Conservation (phyloP, 2,888 invertebrate species). For the Limnephilus auricula region DNA sequence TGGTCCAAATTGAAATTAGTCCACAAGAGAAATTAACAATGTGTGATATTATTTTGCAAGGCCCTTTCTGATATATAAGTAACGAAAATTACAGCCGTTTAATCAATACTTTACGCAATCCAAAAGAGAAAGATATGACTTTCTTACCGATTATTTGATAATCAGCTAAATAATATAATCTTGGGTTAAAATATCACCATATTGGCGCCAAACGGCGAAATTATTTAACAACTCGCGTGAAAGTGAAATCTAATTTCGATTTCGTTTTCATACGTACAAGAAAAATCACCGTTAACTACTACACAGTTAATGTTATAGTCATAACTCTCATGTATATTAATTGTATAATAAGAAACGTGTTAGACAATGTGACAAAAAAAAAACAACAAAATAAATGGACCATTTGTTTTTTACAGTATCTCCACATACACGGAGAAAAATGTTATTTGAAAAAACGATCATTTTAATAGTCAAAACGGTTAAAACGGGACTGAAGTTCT, state of each 20-base stretch:
- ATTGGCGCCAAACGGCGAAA: neutral
- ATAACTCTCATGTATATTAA: neutral
- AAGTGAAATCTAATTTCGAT: neutral
- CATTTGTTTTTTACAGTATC: no score
- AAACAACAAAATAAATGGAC: no score
- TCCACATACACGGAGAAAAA: no score
- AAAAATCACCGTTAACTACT: neutral
- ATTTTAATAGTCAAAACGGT: no score
- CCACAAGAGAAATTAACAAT: no score
- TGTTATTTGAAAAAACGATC: no score
- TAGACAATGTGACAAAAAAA: neutral
- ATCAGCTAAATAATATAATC: neutral
- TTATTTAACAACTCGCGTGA: neutral
- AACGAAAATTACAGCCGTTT: no score
- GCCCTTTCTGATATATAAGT: no score
- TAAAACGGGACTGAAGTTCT: no score
- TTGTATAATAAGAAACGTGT: neutral
- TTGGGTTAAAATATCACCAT: neutral
- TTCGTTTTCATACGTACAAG: neutral
- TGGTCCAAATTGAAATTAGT: no score
- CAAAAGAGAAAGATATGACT: neutral
- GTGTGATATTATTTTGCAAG: no score
- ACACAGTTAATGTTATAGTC: neutral
- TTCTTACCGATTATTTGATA: neutral
- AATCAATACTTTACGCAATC: no score